Evolutionary conservation across 1,140 invertebrate genomes (phyloP), one percentile per base, ranked within the genome.

Genomic region (Leucophenga varia): DNA sequence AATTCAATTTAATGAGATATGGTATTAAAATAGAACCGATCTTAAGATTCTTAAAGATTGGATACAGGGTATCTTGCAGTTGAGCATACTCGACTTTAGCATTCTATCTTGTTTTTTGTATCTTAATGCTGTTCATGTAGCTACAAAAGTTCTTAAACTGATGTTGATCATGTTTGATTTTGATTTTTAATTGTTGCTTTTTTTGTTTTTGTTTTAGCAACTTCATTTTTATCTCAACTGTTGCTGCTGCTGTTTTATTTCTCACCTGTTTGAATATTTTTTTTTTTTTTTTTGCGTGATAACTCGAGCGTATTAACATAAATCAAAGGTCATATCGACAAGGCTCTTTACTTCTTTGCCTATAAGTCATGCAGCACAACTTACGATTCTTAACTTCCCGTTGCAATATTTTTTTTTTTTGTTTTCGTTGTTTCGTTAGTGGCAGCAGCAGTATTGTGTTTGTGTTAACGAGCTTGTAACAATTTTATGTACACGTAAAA

Each of bases 131-230:
- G 63, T 67, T 63, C 63, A 63, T 67, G 63, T 65, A 57, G 63
- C 64, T 63, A 68, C 59, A 61, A 40, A 42, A 53, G 54, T 56
- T 59, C 64, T 65, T 67, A 67, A 67, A 67, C 63, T 68, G 63
- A 64, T 64, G 63, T 67, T 67, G 63, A 67, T 67, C 63, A 67
- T 67, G 63, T 67, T 67, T 67, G 63, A 67, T 63, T 67, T 67
- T 67, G 63, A 67, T 67, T 67, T 67, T 67, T 67, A 67, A 67
- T 67, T 67, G 63, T 67, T 67, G 59, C 54, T 37, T 37, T 30
- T 39, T 25, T 18, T 8, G 18, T 16, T 19, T 6, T 10, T 25
- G 5, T 37, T 19, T 12, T 37, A 3, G 35, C 17, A 37, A 17
- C 35, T 37, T 37, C 16, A 37, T 37, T 17, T 43, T n/a, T 49